Conservation (phyloP, 2,113 vertebrate species). For the Caranx ignobilis region DNA sequence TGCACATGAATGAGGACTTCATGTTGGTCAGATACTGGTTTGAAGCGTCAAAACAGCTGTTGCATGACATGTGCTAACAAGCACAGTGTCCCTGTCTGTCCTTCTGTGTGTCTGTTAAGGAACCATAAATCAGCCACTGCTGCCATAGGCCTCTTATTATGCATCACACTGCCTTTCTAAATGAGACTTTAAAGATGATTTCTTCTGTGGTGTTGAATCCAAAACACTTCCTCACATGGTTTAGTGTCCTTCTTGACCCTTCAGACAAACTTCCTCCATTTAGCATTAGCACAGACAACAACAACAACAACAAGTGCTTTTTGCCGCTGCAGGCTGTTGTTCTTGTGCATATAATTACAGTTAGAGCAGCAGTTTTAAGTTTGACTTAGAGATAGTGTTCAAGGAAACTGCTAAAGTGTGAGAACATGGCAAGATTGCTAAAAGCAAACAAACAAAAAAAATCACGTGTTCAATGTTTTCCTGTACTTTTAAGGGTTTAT, state of each 20-base stretch:
- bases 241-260: background rate
- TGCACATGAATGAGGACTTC: slow-evolving; percentile 41
- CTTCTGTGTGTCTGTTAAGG: slow-evolving; percentile 9
- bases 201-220: background rate
- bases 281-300: background rate
- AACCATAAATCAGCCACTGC: background rate
- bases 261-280: background rate
- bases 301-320: background rate
- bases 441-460: too few relatives aligned
- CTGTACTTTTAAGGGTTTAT: too few relatives aligned
- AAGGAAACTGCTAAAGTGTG: too few relatives aligned
- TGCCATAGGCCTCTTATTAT: background rate
- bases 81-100: background rate
- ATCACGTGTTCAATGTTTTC: too few relatives aligned
- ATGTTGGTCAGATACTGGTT: slow-evolving; percentile 21
- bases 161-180: background rate
- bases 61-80: slow-evolving; percentile 21
- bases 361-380: too few relatives aligned
- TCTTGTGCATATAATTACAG: background rate
- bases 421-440: too few relatives aligned
- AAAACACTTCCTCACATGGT: background rate
- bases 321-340: background rate
- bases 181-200: background rate
- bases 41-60: slow-evolving; percentile 29
- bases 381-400: too few relatives aligned